Evolutionary conservation across 2,888 invertebrate species (phyloP).

Genomic region (Drosophila rellima): DNA sequence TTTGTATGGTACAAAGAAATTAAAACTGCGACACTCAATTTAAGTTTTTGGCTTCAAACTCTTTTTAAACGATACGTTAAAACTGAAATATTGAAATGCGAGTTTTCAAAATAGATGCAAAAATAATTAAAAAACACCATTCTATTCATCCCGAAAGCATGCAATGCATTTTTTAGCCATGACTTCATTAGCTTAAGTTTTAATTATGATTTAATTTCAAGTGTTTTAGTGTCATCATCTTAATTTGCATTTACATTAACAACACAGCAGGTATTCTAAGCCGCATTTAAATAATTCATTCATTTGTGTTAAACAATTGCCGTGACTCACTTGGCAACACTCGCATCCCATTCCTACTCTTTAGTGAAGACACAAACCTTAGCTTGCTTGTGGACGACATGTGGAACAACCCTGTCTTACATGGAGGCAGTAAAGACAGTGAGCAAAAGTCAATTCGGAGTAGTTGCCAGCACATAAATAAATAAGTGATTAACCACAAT

Average conservation of each 20-base stretch:
- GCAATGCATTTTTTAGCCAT: conserved; percentile 22
- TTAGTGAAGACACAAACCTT: conserved; percentile 46
- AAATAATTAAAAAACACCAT: background rate
- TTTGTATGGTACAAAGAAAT: background rate
- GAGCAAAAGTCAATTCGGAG: conserved; percentile 1
- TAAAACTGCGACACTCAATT: background rate
- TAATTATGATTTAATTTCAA: conserved; percentile 19
- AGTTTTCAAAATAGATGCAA: background rate
- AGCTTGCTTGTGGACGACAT: conserved; percentile 6
- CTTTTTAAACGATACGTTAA: background rate
- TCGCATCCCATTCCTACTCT: conserved; percentile 19
- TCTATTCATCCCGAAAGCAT: conserved; percentile 18
- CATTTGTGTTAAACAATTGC: conserved; percentile 10
- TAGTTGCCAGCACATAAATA: background rate
- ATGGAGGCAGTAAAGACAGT: background rate
- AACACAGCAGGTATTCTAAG: background rate
- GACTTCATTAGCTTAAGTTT: background rate
- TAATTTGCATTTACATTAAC: conserved; percentile 32
- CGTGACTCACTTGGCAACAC: conserved; percentile 38
- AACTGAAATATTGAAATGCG: background rate
- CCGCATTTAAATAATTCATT: conserved; percentile 8
- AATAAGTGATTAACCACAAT: background rate
- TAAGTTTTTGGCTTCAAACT: background rate
- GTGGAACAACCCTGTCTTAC: background rate
- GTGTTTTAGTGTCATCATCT: conserved; percentile 26